Base-by-base conservation (phyloP, 64 coral and sea anemone species). In the Astreopora myriophthalma region DNA sequence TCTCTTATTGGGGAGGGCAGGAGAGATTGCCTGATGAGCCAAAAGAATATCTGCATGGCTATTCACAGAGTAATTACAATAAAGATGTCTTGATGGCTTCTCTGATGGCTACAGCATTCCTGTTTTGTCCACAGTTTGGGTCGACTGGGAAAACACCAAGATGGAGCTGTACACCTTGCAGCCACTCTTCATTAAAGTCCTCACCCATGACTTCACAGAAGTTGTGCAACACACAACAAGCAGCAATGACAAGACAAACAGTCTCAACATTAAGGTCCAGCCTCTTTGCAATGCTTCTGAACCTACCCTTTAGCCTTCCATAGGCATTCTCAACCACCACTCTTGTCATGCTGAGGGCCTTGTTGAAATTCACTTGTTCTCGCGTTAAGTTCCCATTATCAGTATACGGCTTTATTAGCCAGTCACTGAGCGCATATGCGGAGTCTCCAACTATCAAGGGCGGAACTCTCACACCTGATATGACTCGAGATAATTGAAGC, bases 321-420 rank as follows among this genome's bases (percentile, higher is more conserved):
- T 46, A 92, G 22, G 90, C 70, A 92, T 92, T 92, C 57, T 92
- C 90, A 23, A 86, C 90, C 48, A 92, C 90, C 4, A 92, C 90
- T 72, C 90, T 92, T 65, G 90, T 92, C 80, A 75, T 77, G 81
- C 69, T 86, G 28, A 48, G 42, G 22, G 32, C 19, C 38, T 44
- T 92, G 81, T 92, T 92, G 64, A 92, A 92, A 67, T 52, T 38
- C 22, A 78, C 91, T 86, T 92, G 52, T 13, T 34, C 58, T 86
- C 69, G 39, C 22, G 79, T 77, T 63, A 92, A 29, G 71, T 86
- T 92, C 3, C 90, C 74, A 79, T 49, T 24, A 49, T 26, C 11
- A 22, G 10, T 69, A 75, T 88, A 88, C 48, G 69, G 69, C 34
- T 36, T 72, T 23, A 72, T 72, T 13, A 72, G 34, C 69, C 69